Base-by-base conservation (phyloP, 2,888 invertebrate species). In the Agrotis ipsilon region DNA sequence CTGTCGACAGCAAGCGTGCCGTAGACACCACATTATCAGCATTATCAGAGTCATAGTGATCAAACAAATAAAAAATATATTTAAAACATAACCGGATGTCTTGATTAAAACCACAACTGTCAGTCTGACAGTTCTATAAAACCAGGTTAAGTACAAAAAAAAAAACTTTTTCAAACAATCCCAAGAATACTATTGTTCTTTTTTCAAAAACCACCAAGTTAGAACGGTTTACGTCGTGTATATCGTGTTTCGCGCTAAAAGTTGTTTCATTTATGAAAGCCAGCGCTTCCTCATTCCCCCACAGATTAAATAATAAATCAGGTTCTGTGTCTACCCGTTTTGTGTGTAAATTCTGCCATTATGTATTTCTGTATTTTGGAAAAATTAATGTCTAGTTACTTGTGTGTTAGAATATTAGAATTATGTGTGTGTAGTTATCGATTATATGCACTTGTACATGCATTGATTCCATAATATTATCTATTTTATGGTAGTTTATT, bases 221-320 rank as follows among this genome's bases (percentile, higher is more conserved):
- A 32, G 27, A 70, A 55, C 46, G 27, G 27, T 71, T 71, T 60
- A 61, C 21, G 19, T 52, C 18, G 32, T n/a, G 59, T 54, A 66
- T 67, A 66, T 75, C 52, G 52, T 70, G 62, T 79, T 74, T 61
- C 70, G 27, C n/a, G 21, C 66, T 48, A 83, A 75, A 81, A 76
- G 70, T 76, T 60, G 49, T 58, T 66, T 66, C 49, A 62, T 67
- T 79, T 83, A 68, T 58, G 48, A 71, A 55, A 43, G 52, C 55
- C 14, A 52, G 16, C 60, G 43, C 64, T 73, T 81, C 39, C 60
- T 54, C 57, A 43, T 66, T 60, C 16, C 54, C 74, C 59, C 78
- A 71, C 69, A 81, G 70, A 84, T 84, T 78, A 83, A 81, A 78
- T 78, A 78, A 81, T 83, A 84, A 75, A 84, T 81, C 75, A 76